Evolutionary conservation across 2,113 vertebrate species (phyloP).

Genomic region (Zapornia atra): DNA sequence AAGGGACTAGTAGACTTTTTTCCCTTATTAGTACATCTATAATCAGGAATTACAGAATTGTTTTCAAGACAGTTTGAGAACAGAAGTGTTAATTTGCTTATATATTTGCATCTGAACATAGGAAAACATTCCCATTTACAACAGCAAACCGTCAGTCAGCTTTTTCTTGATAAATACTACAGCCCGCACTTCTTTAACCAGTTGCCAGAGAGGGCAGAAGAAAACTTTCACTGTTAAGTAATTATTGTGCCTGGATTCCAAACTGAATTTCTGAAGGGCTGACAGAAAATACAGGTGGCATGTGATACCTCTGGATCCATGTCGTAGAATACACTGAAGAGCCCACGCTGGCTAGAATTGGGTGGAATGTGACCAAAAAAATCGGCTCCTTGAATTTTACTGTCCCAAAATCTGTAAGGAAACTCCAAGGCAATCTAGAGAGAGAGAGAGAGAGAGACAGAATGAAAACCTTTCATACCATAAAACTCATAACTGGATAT

Average conservation of each 20-base stretch:
- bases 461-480: neutral
- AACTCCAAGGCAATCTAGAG: constrained; percentile 91
- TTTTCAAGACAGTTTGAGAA: neutral
- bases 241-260: neutral
- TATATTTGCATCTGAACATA: neutral
- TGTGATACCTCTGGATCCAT: constrained; percentile 90
- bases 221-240: neutral
- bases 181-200: neutral
- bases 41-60: neutral
- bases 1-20: neutral
- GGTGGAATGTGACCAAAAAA: constrained; percentile 95
- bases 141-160: neutral
- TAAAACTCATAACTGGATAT: neutral
- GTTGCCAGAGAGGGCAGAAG: neutral
- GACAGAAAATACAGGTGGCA: neutral
- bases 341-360: constrained; percentile 85
- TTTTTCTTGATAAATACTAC: neutral
- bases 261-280: neutral
- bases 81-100: neutral
- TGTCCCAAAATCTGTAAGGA: constrained; percentile 94
- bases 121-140: neutral
- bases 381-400: constrained; percentile 94
- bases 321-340: constrained; percentile 97
- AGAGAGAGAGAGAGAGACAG: neutral
- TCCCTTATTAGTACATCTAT: neutral